Base-by-base conservation (phyloP, 2,797 vertebrate species). In the Arrhamphus sclerolepis region DNA sequence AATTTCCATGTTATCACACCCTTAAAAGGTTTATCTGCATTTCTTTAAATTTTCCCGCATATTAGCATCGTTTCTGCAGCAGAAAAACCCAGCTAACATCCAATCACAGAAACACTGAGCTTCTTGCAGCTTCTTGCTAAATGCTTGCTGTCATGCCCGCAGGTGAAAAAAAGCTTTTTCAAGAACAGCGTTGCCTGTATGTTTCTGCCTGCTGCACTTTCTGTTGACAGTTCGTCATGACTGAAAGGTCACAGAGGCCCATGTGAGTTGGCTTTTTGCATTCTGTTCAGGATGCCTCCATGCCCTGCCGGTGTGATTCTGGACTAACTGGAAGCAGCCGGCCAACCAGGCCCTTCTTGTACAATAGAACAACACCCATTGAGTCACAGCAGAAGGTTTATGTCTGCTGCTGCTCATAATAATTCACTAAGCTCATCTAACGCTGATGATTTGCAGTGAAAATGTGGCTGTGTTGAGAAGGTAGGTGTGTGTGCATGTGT, bases 261-360 rank as follows among this genome's bases (percentile, higher is more conserved):
- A 42, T 24, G 42, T 54, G 59, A 60, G 40, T 40, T 71, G 21
- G 54, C n/a, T 54, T 22, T 79, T 65, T 56, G 56, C 57, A 52
- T 56, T 42, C 13, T 17, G 31, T 62, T 57, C 16, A 34, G 56
- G 58, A 63, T 8, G 40, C 41, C 22, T 29, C 0, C 0, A 20
- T 19, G 48, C 9, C 10, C 8, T 34, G 31, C 31, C 31, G 0
- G 14, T 16, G 10, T 22, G 40, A 38, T 59, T 66, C 40, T 42
- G 41, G 34, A 52, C 43, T 21, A 1, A 40, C 43, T 34, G 4
- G 10, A 34, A 34, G 31, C 31, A 10, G 31, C 10, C 29, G 17
- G 39, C 29, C 0, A n/a, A 20, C 48, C 43, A 7, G 24, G 26
- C 29, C 26, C 62, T 6, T 50, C 41, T 68, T 48, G 56, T 71